Percentiles rank a stretch among this genome's conserved stretches.
Evolutionary conservation across 2,888 invertebrate genomes (phyloP).

Genomic region (Ornithoptera priamus): DNA sequence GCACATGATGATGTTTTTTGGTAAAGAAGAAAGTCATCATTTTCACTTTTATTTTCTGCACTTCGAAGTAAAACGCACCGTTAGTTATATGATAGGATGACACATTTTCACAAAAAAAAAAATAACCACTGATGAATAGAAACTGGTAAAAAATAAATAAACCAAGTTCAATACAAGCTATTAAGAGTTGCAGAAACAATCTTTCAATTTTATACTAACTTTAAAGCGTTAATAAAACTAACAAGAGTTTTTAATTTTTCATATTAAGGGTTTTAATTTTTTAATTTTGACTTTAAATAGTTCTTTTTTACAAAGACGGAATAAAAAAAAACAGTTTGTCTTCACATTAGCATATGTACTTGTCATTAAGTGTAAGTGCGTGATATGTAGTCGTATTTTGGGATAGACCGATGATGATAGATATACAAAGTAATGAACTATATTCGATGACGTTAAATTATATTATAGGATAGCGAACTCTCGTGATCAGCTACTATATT

Average conservation of each 20-base stretch:
- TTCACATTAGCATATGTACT: too few species aligned
- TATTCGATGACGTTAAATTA: constrained; percentile 14
- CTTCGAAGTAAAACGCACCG: background rate
- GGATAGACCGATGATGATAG: constrained; percentile 8
- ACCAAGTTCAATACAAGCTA: too few species aligned
- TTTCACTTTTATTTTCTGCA: background rate
- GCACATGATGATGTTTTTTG: background rate
- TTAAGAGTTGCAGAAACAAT: too few species aligned
- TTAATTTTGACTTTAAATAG: too few species aligned
- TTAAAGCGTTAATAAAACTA: too few species aligned
- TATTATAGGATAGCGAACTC: constrained; percentile 16
- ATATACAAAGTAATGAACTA: constrained; percentile 6
- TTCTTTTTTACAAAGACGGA: too few species aligned
- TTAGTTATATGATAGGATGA: background rate
- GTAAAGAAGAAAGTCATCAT: constrained; percentile 5
- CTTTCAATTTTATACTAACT: too few species aligned
- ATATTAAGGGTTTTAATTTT: too few species aligned
- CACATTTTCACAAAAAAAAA: background rate
- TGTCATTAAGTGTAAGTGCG: constrained; percentile 10
- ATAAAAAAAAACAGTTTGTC: too few species aligned
- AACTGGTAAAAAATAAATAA: too few species aligned
- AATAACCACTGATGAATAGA: too few species aligned
- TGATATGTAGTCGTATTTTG: constrained; percentile 26
- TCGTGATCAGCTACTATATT: constrained; percentile 16
- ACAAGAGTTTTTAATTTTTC: too few species aligned